These are phyloP conservation scores for Polymixis lichenea DNA, from an alignment of 2,888 invertebrate species.

Conservation along the genomic window DNA sequence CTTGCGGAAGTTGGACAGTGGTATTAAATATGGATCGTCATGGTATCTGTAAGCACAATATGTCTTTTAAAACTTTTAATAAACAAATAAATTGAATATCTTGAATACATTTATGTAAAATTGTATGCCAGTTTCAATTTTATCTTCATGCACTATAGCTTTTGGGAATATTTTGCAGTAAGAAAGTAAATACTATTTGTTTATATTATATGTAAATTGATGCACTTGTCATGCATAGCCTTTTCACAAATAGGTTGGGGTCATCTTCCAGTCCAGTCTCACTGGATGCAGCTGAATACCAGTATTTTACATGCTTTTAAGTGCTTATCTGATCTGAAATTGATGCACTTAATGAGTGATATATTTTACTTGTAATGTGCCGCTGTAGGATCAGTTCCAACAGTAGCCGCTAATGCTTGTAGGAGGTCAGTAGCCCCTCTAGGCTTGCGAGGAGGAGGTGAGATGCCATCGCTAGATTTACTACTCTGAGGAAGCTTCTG, in stretches of 20 bases:
- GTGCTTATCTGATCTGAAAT: too few relatives aligned
- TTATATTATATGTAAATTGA: neutral
- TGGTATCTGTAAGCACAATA: conserved; percentile 91
- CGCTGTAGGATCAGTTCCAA: conserved; percentile 95
- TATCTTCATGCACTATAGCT: neutral
- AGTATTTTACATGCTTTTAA: too few relatives aligned
- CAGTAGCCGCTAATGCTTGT: conserved; percentile 94
- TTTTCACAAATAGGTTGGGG: too few relatives aligned
- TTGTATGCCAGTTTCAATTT: neutral
- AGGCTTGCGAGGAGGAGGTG: conserved; percentile 93
- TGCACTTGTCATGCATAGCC: too few relatives aligned
- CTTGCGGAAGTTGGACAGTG: conserved; percentile 92
- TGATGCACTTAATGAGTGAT: neutral
- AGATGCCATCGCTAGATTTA: conserved; percentile 83
- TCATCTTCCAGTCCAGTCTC: too few relatives aligned
- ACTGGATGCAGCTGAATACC: too few relatives aligned
- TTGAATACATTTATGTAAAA: neutral
- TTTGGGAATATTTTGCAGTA: neutral
- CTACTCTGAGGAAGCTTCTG: conserved; percentile 81
- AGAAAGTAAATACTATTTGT: neutral
- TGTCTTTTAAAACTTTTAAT: neutral
- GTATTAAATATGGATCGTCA: conserved; percentile 97
- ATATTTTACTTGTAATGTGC: conserved; percentile 93
- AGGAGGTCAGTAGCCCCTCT: conserved; percentile 96
- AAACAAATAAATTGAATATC: neutral